A percentile compares a stretch with the other conserved stretches of the same genome.
Conservation (phyloP, 2,113 vertebrate genomes). For the Leucoraja erinaceus region DNA sequence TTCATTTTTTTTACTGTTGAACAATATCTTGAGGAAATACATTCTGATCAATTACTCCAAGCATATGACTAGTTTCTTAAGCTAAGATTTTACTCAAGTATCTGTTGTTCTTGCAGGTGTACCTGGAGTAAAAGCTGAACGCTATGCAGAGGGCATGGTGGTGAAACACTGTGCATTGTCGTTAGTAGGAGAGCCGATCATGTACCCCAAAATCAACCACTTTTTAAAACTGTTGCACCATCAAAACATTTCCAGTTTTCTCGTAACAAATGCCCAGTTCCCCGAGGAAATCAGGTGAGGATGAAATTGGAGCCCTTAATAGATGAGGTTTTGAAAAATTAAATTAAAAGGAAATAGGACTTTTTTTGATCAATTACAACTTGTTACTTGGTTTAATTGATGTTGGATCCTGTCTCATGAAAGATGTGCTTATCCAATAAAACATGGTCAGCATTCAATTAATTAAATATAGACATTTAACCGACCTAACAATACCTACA, state of each 20-base stretch:
- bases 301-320: neutral
- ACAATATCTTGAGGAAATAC: neutral
- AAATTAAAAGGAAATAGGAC: neutral
- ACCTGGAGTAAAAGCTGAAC: slow-evolving; percentile 70
- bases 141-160: slow-evolving; percentile 71
- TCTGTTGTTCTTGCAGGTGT: slow-evolving; percentile 60
- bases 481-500: neutral
- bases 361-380: neutral
- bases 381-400: neutral
- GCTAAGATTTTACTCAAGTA: neutral
- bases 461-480: neutral
- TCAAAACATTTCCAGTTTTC: slow-evolving; percentile 76
- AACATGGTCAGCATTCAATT: neutral
- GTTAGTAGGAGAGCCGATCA: slow-evolving; percentile 90
- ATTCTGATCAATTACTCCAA: neutral
- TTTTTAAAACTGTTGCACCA: slow-evolving; percentile 78
- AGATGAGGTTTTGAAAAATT: neutral
- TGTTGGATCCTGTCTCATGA: neutral
- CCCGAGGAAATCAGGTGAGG: slow-evolving; percentile 81
- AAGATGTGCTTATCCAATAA: neutral
- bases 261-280: slow-evolving; percentile 93
- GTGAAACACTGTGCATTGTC: slow-evolving; percentile 85
- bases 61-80: neutral
- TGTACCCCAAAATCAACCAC: slow-evolving; percentile 86
- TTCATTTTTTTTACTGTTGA: neutral